Evolutionary conservation across 2,888 invertebrate genomes (phyloP).

Genomic region (Dorcus parallelipipedus): DNA sequence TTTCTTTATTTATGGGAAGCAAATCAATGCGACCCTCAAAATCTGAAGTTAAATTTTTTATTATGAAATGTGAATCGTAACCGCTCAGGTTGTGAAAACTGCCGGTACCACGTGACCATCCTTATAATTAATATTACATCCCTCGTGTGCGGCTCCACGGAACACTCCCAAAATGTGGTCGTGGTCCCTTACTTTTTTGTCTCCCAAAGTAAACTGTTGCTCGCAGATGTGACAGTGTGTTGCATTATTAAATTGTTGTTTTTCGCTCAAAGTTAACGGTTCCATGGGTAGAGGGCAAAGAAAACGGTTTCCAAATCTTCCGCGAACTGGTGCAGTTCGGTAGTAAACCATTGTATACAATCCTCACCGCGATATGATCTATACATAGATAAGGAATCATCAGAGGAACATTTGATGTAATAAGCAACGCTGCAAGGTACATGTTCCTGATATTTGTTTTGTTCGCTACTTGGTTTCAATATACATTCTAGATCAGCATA

Average conservation of each 20-base stretch:
- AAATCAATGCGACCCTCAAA: slow-evolving; percentile 10
- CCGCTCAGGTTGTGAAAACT: slow-evolving; percentile 23
- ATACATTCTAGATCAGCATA: no score
- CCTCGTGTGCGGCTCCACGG: slow-evolving; percentile 18
- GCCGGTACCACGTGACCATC: slow-evolving; percentile 16
- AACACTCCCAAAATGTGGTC: slow-evolving; percentile 19
- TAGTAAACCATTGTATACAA: slow-evolving; percentile 11
- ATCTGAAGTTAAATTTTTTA: slow-evolving; percentile 15
- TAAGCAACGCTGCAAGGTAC: slow-evolving; percentile 9
- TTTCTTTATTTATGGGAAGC: slow-evolving; percentile 23
- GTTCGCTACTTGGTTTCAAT: neutral
- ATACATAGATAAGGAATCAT: slow-evolving; percentile 10
- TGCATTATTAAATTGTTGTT: neutral
- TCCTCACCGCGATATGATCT: slow-evolving; percentile 12
- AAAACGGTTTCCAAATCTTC: slow-evolving; percentile 6
- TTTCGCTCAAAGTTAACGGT: neutral
- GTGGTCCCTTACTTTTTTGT: slow-evolving; percentile 17
- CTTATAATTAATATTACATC: slow-evolving; percentile 20
- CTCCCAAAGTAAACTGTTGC: neutral
- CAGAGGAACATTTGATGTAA: slow-evolving; percentile 17
- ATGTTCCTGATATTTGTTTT: slow-evolving; percentile 8
- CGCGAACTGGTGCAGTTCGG: slow-evolving; percentile 7
- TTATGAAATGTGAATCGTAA: slow-evolving; percentile 22
- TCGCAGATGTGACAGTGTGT: slow-evolving; percentile 9
- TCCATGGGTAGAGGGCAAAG: neutral